A percentile compares a stretch with the other conserved stretches of the same genome.
These are phyloP conservation scores for Chelon labrosus DNA, from an alignment of 2,797 vertebrate genomes.

Conservation along the genomic window DNA sequence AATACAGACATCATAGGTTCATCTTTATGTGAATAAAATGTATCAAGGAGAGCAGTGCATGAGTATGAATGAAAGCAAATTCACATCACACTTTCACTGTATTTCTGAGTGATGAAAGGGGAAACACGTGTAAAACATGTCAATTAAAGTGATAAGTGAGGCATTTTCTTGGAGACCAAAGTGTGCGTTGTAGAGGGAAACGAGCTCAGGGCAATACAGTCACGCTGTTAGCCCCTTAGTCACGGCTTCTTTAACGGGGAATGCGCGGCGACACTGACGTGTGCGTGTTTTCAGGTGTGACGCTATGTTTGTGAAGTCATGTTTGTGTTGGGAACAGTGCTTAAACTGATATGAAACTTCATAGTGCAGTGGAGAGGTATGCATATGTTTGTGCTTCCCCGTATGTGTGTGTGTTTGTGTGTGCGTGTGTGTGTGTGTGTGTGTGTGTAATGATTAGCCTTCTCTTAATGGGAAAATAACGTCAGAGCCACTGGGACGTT, in stretches of 20 bases:
- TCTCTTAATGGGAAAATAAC: constrained; percentile 86
- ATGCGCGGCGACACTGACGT: constrained; percentile 10
- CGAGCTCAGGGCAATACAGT: constrained; percentile 55
- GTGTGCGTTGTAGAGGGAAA: constrained; percentile 53
- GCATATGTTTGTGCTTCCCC: constrained; percentile 35
- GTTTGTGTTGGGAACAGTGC: constrained; percentile 33
- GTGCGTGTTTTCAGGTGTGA: constrained; percentile 10
- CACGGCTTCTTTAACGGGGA: constrained; percentile 56
- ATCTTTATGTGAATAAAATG: too few species aligned
- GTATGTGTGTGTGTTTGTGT: constrained; percentile 24
- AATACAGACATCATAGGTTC: background rate
- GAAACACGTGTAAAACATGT: constrained; percentile 26
- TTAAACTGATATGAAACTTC: constrained; percentile 49
- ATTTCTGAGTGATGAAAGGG: background rate
- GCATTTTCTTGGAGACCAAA: constrained; percentile 39
- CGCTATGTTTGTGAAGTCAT: constrained; percentile 44
- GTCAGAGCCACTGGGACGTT: constrained; percentile 83
- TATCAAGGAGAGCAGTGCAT: too few species aligned
- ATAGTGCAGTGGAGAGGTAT: constrained; percentile 19
- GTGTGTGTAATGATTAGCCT: constrained; percentile 84
- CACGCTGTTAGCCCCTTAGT: constrained; percentile 48
- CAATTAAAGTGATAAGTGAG: constrained; percentile 48
- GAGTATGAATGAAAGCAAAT: too few species aligned
- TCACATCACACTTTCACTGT: background rate
- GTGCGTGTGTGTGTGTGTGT: constrained; percentile 11